phyloP scores from a whole-genome alignment of 1,140 invertebrate species.

The Chironomus striatipennis region DNA sequence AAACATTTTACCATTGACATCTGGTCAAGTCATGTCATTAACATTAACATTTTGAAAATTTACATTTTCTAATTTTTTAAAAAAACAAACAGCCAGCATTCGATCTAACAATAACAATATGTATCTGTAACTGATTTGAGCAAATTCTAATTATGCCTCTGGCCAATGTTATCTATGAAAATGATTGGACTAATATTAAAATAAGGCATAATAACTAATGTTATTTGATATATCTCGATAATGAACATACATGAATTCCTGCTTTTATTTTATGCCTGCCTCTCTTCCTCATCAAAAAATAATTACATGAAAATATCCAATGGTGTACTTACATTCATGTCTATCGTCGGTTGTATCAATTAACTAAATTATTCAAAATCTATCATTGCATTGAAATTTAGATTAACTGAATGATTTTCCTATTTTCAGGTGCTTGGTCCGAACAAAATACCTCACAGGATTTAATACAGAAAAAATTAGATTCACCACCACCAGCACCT shows the following conservation, averaged over 20 bases:
- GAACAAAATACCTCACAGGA: slow-evolving; percentile 38
- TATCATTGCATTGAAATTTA: no score
- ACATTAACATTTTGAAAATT: not conserved
- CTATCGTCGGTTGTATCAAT: no score
- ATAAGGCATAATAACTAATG: not conserved
- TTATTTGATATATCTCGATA: not conserved
- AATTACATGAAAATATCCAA: no score
- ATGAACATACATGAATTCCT: no score
- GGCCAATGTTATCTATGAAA: not conserved
- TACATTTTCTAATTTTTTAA: not conserved
- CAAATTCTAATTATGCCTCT: no score
- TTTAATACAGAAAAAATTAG: slow-evolving; percentile 30
- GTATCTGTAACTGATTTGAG: no score
- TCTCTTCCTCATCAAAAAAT: no score
- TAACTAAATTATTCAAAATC: no score
- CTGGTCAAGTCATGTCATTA: slow-evolving; percentile 6
- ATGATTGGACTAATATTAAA: not conserved
- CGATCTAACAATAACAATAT: no score
- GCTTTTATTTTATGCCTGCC: no score
- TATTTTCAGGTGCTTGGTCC: slow-evolving; percentile 43
- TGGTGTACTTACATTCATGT: no score
- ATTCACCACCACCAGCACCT: slow-evolving; percentile 50
- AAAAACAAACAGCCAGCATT: not conserved
- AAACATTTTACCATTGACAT: slow-evolving; percentile 23
- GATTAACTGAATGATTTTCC: not conserved